Base-by-base conservation (phyloP, 2,113 vertebrate genomes). In the Gavialis gangeticus region DNA sequence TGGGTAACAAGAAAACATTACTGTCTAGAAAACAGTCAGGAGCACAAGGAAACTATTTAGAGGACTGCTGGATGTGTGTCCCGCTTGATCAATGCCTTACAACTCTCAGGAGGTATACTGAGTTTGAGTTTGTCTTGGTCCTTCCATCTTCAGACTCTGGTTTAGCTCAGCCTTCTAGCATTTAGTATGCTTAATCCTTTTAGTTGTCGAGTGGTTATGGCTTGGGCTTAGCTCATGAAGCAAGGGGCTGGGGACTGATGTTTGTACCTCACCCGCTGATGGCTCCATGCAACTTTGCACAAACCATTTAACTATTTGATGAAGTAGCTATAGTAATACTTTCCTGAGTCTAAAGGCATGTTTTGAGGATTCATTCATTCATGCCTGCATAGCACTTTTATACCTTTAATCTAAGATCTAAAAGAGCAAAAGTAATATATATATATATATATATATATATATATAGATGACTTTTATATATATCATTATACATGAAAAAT, bases 201-300 rank as follows among this genome's bases (percentile, higher is more conserved):
- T 46, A 46, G 46, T 46, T 46, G 46, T 46, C 7, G 46, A 46
- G 46, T 46, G 46, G 46, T 46, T 46, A 46, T 46, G 9, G 46
- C 7, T 46, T 46, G 9, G 46, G 7, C 46, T 46, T 46, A 46
- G 46, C 9, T 75, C 62, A 10, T 0, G 5, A 57, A 75, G 56
- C 73, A 0, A 0, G 2, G 46, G 71, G 11, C 0, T 4, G 19
- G 67, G 37, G 14, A 79, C n/a, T n/a, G 12, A 27, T 22, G 46
- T 67, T 67, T 59, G 54, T 37, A 64, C 10, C n/a, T 56, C n/a
- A 66, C 27, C 46, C 37, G 8, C 18, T 4, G 14, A 10, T 7
- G 60, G 22, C 25, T 77, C 34, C 2, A 3, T 75, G 58, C 54
- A 93, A 63, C 58, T 37, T 19, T 58, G 28, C 54, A 8, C 56